phyloP scores from a whole-genome alignment of 2,797 vertebrate genomes.

The Carduelis carduelis region DNA sequence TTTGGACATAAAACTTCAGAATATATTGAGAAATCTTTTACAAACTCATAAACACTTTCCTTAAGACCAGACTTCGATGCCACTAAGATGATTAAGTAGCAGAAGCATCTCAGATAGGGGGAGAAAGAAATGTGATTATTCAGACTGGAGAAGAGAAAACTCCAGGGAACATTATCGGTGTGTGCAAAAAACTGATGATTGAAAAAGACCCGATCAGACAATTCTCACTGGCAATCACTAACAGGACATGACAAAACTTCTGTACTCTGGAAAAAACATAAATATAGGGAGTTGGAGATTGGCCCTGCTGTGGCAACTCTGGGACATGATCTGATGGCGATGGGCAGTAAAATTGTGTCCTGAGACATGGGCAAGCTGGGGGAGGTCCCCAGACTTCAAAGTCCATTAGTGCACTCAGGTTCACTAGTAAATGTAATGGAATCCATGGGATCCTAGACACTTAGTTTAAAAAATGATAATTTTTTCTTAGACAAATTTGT shows the following conservation, averaged over 20 bases:
- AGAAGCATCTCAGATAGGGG: fast-evolving
- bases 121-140: not conserved
- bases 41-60: not conserved
- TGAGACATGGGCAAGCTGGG: fast-evolving
- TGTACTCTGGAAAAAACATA: not conserved
- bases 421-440: not conserved
- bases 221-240: not conserved
- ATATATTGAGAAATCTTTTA: not conserved
- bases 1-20: not conserved
- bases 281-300: not conserved
- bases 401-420: fast-evolving
- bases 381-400: not conserved
- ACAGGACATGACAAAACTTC: not conserved
- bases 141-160: not conserved
- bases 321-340: fast-evolving
- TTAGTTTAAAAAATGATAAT: not conserved
- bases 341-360: not conserved
- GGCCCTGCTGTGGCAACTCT: fast-evolving
- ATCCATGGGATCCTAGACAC: fast-evolving
- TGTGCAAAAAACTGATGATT: not conserved
- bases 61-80: not conserved
- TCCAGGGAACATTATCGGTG: fast-evolving
- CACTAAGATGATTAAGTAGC: not conserved
- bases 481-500: not conserved
- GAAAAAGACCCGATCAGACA: not conserved